These are phyloP conservation scores for Pristionchus japonicus DNA, from an alignment of 2,888 invertebrate species.

Conservation along the genomic window DNA sequence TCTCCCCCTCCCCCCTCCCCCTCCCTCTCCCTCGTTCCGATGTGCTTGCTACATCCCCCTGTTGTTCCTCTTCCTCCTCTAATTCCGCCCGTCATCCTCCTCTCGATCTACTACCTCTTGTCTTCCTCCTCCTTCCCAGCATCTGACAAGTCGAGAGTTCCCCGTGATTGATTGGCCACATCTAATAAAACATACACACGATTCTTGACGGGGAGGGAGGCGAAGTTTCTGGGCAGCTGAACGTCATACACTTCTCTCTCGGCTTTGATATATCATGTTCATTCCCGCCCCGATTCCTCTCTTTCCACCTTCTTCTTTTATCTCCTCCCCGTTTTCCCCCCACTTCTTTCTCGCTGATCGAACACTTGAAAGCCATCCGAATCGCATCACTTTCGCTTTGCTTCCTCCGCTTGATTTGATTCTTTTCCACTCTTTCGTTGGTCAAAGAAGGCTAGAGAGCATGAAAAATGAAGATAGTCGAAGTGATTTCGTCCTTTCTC, in stretches of 20 bases:
- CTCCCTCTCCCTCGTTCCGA: not conserved
- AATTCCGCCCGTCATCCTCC: not conserved
- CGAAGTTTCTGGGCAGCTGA: not conserved
- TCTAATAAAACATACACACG: slow-evolving; percentile 26
- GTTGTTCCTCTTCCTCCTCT: slow-evolving; percentile 25
- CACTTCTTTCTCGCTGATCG: not conserved
- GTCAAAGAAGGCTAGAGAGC: not conserved
- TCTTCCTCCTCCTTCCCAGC: not conserved
- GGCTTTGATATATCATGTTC: not conserved
- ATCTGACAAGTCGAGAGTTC: not conserved
- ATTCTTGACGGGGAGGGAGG: not conserved
- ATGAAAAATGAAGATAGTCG: too few relatives aligned
- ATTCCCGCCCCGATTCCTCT: too few relatives aligned
- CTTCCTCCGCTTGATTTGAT: not conserved
- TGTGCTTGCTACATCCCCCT: slow-evolving; percentile 26
- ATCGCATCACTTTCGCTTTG: not conserved
- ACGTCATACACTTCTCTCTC: not conserved
- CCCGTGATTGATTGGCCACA: not conserved
- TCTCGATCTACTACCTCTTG: not conserved
- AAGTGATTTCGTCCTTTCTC: too few relatives aligned
- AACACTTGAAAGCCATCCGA: slow-evolving; percentile 25
- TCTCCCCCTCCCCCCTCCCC: too few relatives aligned
- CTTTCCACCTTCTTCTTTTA: slow-evolving; percentile 25
- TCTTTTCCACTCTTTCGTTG: not conserved
- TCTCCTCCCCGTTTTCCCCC: not conserved